These are phyloP conservation scores for Olivierus martensii DNA, from an alignment of 1,140 invertebrate genomes.

Conservation along the genomic window DNA sequence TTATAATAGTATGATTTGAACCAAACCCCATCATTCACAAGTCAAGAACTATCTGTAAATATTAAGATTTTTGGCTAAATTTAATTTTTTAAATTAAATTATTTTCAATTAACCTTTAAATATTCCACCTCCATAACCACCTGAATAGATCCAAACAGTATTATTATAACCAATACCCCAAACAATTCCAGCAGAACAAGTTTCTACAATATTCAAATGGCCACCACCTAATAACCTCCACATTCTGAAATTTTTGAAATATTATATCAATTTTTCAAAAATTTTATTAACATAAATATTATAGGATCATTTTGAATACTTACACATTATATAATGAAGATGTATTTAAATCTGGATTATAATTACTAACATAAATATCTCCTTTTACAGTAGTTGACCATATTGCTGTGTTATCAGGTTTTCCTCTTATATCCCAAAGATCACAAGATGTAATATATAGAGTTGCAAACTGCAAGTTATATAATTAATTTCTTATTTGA, in stretches of 20 bases:
- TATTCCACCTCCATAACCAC: slow-evolving; percentile 66
- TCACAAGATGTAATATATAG: slow-evolving; percentile 39
- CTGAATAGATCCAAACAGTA: slow-evolving; percentile 68
- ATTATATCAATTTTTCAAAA: slow-evolving; percentile 34
- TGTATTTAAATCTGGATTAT: too few relatives aligned
- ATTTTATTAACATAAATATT: slow-evolving; percentile 25
- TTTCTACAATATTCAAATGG: slow-evolving; percentile 62
- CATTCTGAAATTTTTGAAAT: slow-evolving; percentile 6
- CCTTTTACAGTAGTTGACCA: slow-evolving; percentile 64
- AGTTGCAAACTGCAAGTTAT: slow-evolving; percentile 18
- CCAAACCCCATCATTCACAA: too few relatives aligned
- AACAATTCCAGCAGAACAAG: slow-evolving; percentile 54
- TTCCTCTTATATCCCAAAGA: slow-evolving; percentile 41
- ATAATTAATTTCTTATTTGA: too few relatives aligned
- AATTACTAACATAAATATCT: slow-evolving; percentile 65
- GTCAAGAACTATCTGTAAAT: too few relatives aligned
- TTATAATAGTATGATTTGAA: too few relatives aligned
- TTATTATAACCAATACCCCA: slow-evolving; percentile 80
- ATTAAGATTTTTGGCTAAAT: too few relatives aligned
- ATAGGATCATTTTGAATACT: slow-evolving; percentile 19
- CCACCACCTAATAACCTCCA: slow-evolving; percentile 34
- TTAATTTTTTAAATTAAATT: too few relatives aligned
- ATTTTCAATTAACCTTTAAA: slow-evolving; percentile 44
- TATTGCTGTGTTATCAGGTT: slow-evolving; percentile 53
- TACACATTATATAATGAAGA: too few relatives aligned